Evolutionary conservation across 2,888 invertebrate genomes (phyloP).

Genomic region (Chrysina gloriosa): DNA sequence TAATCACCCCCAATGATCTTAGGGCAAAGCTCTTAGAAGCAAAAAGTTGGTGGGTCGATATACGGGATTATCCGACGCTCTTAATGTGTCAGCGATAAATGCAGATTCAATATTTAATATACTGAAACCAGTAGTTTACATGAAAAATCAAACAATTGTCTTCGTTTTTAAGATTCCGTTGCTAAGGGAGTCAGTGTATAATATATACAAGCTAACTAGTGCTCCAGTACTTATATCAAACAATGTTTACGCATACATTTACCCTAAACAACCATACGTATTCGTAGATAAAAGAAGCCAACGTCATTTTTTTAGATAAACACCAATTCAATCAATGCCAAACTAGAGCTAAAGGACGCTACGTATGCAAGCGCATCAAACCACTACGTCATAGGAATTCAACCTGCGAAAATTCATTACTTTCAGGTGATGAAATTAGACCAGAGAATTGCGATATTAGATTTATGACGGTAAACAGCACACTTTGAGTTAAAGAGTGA

Average conservation of each 20-base stretch:
- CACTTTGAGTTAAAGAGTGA: neutral
- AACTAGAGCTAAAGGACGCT: neutral
- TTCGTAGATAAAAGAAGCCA: conserved; percentile 2
- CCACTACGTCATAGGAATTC: neutral
- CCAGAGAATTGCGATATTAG: conserved; percentile 7
- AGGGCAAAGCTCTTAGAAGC: conserved; percentile 3
- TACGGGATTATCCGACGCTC: neutral
- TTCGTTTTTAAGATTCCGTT: conserved; percentile 6
- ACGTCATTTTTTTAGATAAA: conserved; percentile 7
- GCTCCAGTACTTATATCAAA: conserved; percentile 9
- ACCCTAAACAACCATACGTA: conserved; percentile 9
- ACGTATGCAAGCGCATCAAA: neutral
- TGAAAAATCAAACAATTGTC: conserved; percentile 1
- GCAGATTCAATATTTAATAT: conserved; percentile 11
- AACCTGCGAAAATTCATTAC: neutral
- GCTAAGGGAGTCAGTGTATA: neutral
- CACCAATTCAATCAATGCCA: neutral
- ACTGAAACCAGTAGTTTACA: conserved; percentile 4
- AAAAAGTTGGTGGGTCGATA: neutral
- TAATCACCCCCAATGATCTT: conserved; percentile 10
- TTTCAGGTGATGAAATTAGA: neutral
- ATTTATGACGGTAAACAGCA: neutral
- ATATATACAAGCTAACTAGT: conserved; percentile 12
- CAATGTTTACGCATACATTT: conserved; percentile 20
- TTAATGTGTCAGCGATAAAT: neutral